A percentile compares a stretch with the other conserved stretches of the same genome.
Conservation (phyloP, 2,888 invertebrate genomes). For the Tiliacea aurago region DNA sequence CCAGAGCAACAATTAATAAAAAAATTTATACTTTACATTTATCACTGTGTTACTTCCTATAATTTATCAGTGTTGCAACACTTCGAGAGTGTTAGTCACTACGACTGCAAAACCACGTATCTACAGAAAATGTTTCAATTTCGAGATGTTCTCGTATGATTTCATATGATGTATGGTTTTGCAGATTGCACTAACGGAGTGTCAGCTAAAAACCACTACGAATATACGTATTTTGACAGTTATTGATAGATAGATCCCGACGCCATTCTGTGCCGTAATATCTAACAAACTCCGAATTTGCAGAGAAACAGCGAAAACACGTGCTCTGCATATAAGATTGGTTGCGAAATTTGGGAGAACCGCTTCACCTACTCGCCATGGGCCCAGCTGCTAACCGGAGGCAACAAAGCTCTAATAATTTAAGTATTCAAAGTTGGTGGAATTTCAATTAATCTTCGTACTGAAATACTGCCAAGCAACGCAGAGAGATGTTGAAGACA, state of each 20-base stretch:
- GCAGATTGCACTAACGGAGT: constrained; percentile 55
- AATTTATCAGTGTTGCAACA: constrained; percentile 29
- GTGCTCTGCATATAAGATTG: neutral
- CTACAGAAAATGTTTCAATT: constrained; percentile 55
- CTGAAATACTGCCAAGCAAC: constrained; percentile 4
- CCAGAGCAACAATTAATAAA: neutral
- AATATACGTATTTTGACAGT: constrained; percentile 57
- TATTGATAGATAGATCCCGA: constrained; percentile 53
- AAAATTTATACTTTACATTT: neutral
- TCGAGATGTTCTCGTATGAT: constrained; percentile 45
- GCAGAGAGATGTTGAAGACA: neutral
- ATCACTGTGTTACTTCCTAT: neutral
- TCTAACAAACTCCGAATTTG: neutral
- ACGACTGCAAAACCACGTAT: constrained; percentile 24
- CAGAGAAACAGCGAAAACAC: constrained; percentile 13
- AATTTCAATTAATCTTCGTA: constrained; percentile 26
- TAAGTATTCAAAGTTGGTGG: neutral
- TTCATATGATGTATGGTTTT: constrained; percentile 54
- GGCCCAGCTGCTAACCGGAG: constrained; percentile 20
- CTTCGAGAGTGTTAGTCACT: neutral
- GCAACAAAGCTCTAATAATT: constrained; percentile 23
- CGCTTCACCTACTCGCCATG: constrained; percentile 1
- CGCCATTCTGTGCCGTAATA: constrained; percentile 30
- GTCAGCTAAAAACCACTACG: constrained; percentile 47
- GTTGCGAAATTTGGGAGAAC: constrained; percentile 3